phyloP scores from a whole-genome alignment of 2,113 vertebrate genomes.

The Acinonyx jubatus region DNA sequence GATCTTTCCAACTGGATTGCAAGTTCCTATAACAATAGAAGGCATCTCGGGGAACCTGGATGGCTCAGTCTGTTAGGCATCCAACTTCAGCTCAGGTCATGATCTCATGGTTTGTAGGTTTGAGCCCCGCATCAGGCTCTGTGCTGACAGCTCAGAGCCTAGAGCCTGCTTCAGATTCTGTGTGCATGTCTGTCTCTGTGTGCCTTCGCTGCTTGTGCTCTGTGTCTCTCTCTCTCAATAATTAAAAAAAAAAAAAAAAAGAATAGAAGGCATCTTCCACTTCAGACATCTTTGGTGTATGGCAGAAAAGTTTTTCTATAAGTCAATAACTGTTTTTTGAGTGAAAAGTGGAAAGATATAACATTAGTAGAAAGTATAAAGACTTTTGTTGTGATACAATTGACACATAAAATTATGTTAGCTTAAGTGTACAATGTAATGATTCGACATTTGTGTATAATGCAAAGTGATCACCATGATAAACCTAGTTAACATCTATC shows the following conservation, averaged over 20 bases:
- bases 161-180: too few relatives aligned
- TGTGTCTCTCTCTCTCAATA: too few relatives aligned
- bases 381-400: not conserved
- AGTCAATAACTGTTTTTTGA: not conserved
- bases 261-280: not conserved
- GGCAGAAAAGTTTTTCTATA: not conserved
- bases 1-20: not conserved
- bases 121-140: too few relatives aligned
- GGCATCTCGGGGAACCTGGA: too few relatives aligned
- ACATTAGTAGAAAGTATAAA: constrained; percentile 4
- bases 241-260: too few relatives aligned
- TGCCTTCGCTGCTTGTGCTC: too few relatives aligned
- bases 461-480: not conserved
- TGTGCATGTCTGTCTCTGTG: too few relatives aligned
- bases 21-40: not conserved
- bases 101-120: too few relatives aligned
- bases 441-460: not conserved
- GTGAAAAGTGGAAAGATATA: not conserved
- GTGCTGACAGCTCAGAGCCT: too few relatives aligned
- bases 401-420: not conserved
- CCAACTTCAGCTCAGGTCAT: too few relatives aligned
- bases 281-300: not conserved
- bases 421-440: not conserved
- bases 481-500: not conserved
- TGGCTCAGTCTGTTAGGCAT: too few relatives aligned